phyloP scores from a whole-genome alignment of 2,113 vertebrate genomes.

The Nycticorax nycticorax region DNA sequence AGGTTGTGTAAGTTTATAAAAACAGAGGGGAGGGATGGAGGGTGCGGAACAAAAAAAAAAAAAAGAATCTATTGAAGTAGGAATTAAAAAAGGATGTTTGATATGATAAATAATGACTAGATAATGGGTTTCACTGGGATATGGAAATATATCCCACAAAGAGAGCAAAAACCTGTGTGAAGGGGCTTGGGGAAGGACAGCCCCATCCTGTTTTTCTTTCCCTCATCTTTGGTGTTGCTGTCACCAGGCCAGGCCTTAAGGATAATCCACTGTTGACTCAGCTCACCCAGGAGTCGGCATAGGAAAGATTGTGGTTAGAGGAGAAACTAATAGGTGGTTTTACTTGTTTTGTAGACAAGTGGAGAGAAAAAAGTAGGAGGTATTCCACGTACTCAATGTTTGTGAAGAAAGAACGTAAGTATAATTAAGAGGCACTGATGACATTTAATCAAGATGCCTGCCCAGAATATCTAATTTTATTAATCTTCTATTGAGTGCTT shows the following conservation, averaged over 20 bases:
- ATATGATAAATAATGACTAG: conserved; percentile 79
- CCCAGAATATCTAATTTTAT: background rate
- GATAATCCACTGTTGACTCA: background rate
- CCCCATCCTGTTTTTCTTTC: background rate
- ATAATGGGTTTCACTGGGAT: conserved; percentile 84
- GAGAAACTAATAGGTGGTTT: background rate
- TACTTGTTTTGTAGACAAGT: background rate
- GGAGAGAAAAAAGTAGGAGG: background rate
- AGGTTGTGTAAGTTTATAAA: conserved; percentile 70
- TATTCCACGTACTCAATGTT: background rate
- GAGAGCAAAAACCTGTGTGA: conserved; percentile 42
- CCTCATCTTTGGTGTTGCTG: background rate
- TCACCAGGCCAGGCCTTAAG: background rate
- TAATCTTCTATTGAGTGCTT: background rate
- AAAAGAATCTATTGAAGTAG: conserved; percentile 74
- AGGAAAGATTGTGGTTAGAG: background rate
- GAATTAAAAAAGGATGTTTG: conserved; percentile 79
- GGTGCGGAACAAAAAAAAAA: background rate
- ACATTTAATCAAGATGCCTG: background rate
- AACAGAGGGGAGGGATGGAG: conserved; percentile 28
- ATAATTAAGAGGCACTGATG: background rate
- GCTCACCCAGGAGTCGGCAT: background rate
- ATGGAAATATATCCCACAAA: conserved; percentile 74
- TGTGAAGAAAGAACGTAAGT: background rate
- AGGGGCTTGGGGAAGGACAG: background rate